phyloP scores from a whole-genome alignment of 1,140 invertebrate genomes.

The Camponotus vicinus region DNA sequence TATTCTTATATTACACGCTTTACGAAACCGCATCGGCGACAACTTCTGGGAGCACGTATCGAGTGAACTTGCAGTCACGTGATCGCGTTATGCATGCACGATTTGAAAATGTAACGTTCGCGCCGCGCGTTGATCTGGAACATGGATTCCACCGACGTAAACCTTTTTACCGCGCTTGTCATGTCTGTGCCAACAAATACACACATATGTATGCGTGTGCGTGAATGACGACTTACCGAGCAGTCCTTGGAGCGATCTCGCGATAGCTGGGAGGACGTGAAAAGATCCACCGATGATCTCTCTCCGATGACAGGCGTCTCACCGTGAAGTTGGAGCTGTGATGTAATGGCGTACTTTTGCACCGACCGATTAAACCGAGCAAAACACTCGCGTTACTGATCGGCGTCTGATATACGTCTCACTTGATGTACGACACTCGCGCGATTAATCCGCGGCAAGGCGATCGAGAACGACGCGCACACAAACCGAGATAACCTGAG shows the following conservation, averaged over 20 bases:
- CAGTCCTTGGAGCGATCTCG: slow-evolving; percentile 36
- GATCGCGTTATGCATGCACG: background rate
- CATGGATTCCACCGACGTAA: background rate
- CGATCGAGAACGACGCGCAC: background rate
- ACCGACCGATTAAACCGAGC: background rate
- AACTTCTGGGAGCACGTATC: background rate
- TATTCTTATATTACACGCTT: background rate
- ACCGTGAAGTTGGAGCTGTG: slow-evolving; percentile 28
- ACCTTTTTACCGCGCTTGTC: background rate
- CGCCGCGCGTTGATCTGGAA: background rate
- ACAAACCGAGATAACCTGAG: background rate
- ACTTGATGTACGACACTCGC: background rate
- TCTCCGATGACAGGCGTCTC: slow-evolving; percentile 22
- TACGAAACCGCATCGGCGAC: background rate
- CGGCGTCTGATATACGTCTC: background rate
- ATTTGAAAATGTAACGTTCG: slow-evolving; percentile 30
- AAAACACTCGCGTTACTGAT: slow-evolving; percentile 14
- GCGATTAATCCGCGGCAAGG: background rate
- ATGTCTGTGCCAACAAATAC: no score
- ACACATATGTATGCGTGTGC: no score
- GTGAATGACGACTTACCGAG: slow-evolving; percentile 56
- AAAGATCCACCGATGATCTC: slow-evolving; percentile 31
- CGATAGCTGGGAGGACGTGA: slow-evolving; percentile 4
- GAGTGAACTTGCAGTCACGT: slow-evolving; percentile 25
- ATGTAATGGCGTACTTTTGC: slow-evolving; percentile 59